phyloP scores from a whole-genome alignment of 2,888 invertebrate species.

The Amphipyra tragopoginis region DNA sequence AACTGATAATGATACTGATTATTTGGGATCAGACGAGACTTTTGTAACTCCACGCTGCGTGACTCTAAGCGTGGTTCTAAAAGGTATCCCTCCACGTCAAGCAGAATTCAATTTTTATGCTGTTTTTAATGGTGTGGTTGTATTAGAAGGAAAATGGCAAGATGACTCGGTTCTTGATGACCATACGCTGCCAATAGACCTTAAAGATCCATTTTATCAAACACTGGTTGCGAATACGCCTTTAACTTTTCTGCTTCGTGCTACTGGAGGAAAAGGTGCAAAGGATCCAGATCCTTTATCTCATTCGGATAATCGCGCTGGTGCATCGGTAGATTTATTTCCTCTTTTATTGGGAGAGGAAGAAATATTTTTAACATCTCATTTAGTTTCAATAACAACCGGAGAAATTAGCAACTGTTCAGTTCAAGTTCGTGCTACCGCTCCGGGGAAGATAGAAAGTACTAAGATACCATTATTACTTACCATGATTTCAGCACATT shows the following conservation, averaged over 20 bases:
- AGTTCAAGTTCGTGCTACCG: slow-evolving; percentile 66
- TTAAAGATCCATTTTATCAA: slow-evolving; percentile 67
- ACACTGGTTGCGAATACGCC: slow-evolving; percentile 71
- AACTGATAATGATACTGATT: slow-evolving; percentile 58
- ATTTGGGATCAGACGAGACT: slow-evolving; percentile 60
- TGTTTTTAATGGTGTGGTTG: slow-evolving; percentile 70
- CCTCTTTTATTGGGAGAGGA: slow-evolving; percentile 80
- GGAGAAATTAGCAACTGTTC: slow-evolving; percentile 68
- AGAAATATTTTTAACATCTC: slow-evolving; percentile 65
- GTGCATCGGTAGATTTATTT: slow-evolving; percentile 79
- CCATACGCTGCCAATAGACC: slow-evolving; percentile 67
- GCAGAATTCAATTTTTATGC: slow-evolving; percentile 71
- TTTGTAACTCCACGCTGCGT: slow-evolving; percentile 59
- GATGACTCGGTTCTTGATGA: slow-evolving; percentile 56
- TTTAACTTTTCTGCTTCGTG: slow-evolving; percentile 76
- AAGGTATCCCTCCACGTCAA: slow-evolving; percentile 66
- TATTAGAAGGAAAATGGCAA: slow-evolving; percentile 75
- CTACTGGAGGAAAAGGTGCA: slow-evolving; percentile 64
- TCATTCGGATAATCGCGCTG: slow-evolving; percentile 77
- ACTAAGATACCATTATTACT: slow-evolving; percentile 69
- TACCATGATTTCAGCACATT: slow-evolving; percentile 81
- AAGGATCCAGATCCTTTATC: slow-evolving; percentile 78
- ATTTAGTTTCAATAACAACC: slow-evolving; percentile 66
- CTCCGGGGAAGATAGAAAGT: slow-evolving; percentile 60
- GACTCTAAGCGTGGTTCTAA: slow-evolving; percentile 62